phyloP scores from a whole-genome alignment of 1,140 invertebrate species.

The Megalopta genalis region DNA sequence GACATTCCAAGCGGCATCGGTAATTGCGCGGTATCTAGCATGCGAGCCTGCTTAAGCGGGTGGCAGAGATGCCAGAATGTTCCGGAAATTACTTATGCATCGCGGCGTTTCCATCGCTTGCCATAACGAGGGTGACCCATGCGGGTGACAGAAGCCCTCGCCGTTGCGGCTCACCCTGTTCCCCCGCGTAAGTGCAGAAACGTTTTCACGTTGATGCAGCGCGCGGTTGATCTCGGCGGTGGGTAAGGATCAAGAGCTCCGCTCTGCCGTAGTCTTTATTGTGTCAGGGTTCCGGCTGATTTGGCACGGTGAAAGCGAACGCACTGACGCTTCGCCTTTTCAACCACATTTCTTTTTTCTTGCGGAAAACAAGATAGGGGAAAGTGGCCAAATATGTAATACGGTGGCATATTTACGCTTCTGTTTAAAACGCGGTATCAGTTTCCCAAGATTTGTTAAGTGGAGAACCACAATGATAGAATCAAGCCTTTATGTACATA shows the following conservation, averaged over 20 bases:
- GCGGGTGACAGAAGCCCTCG: background rate
- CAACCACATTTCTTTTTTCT: too few relatives aligned
- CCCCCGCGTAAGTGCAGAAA: slow-evolving; percentile 8
- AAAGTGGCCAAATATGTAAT: too few relatives aligned
- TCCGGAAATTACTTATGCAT: slow-evolving; percentile 30
- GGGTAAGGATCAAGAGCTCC: background rate
- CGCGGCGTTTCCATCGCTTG: slow-evolving; percentile 11
- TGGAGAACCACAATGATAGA: too few relatives aligned
- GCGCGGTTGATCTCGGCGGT: slow-evolving; percentile 5
- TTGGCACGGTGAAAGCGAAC: background rate
- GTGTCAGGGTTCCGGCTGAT: background rate
- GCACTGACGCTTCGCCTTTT: too few relatives aligned
- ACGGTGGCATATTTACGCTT: too few relatives aligned
- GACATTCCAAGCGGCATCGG: background rate
- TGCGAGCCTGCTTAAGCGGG: background rate
- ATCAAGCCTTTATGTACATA: too few relatives aligned
- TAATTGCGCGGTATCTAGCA: background rate
- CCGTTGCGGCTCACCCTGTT: background rate
- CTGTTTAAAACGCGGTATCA: too few relatives aligned
- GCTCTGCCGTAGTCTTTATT: background rate
- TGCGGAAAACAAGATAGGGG: too few relatives aligned
- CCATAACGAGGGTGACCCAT: slow-evolving; percentile 21
- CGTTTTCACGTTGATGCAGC: slow-evolving; percentile 12
- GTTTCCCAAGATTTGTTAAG: too few relatives aligned
- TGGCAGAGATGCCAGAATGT: background rate